A percentile compares a stretch with the other conserved stretches of the same genome.
Conservation (phyloP, 2,113 vertebrate genomes). For the Syrmaticus mikado region DNA sequence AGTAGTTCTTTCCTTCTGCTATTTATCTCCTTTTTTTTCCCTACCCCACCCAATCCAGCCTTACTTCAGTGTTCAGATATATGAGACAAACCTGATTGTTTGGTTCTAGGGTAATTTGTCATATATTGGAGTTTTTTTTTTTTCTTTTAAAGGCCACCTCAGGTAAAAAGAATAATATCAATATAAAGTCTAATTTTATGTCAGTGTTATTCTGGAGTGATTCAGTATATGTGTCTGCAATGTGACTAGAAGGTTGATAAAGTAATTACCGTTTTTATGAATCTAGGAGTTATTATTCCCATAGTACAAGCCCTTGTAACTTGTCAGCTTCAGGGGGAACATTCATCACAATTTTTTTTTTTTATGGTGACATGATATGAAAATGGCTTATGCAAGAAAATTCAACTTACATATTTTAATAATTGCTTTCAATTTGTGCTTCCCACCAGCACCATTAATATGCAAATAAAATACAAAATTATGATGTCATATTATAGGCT, state of each 20-base stretch:
- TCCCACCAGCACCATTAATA: conserved; percentile 45
- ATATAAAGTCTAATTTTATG: conserved; percentile 25
- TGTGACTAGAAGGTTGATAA: conserved; percentile 72
- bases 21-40: background rate
- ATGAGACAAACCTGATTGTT: background rate
- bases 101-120: background rate
- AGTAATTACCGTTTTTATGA: conserved; percentile 75
- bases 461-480: conserved; percentile 5
- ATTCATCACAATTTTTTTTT: conserved; percentile 53
- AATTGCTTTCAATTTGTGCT: conserved; percentile 52
- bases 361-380: conserved; percentile 45
- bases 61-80: rapidly evolving
- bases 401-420: conserved; percentile 52
- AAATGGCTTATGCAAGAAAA: conserved; percentile 50
- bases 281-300: conserved; percentile 73
- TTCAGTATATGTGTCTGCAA: conserved; percentile 51
- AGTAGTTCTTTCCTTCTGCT: background rate
- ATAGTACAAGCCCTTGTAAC: conserved; percentile 66
- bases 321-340: conserved; percentile 57
- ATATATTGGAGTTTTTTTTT: background rate
- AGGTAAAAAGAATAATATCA: background rate
- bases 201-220: conserved; percentile 45
- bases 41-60: background rate
- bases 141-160: background rate
- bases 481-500: conserved; percentile 23